These are phyloP conservation scores for Vidua chalybeata DNA, from an alignment of 2,113 vertebrate genomes.

Conservation along the genomic window DNA sequence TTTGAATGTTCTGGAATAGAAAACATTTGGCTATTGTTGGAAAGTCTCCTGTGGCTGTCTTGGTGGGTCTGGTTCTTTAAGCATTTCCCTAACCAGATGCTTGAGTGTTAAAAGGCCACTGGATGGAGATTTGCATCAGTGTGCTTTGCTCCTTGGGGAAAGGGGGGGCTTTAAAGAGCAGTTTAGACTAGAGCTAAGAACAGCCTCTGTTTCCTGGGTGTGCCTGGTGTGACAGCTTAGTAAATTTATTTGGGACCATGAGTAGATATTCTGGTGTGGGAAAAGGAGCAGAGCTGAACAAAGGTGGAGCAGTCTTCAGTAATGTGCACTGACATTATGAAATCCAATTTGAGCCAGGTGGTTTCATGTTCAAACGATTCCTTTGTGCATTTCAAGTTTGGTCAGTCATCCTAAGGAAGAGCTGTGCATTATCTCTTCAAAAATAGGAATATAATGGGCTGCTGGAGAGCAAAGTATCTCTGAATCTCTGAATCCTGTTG, in stretches of 20 bases:
- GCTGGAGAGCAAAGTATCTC: not conserved
- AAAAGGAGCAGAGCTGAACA: not conserved
- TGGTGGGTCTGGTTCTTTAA: not conserved
- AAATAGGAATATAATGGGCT: not conserved
- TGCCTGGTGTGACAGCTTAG: not conserved
- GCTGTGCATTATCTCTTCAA: not conserved
- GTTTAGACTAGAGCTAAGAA: not conserved
- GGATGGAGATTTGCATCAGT: not conserved
- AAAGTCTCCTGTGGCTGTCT: not conserved
- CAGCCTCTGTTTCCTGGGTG: not conserved
- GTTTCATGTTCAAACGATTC: not conserved
- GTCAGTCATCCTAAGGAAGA: not conserved
- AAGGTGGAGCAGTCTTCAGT: not conserved
- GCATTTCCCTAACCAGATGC: not conserved
- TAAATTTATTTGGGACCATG: not conserved
- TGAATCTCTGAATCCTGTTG: not conserved
- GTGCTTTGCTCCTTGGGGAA: not conserved
- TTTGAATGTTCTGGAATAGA: not conserved
- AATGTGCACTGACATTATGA: not conserved
- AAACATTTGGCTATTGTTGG: not conserved
- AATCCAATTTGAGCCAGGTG: not conserved
- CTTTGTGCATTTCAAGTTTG: not conserved
- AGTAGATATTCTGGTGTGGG: not conserved
- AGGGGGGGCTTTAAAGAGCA: not conserved
- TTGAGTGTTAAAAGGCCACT: not conserved